Evolutionary conservation across 2,113 vertebrate species (phyloP).

Genomic region (Corythoichthys intestinalis): DNA sequence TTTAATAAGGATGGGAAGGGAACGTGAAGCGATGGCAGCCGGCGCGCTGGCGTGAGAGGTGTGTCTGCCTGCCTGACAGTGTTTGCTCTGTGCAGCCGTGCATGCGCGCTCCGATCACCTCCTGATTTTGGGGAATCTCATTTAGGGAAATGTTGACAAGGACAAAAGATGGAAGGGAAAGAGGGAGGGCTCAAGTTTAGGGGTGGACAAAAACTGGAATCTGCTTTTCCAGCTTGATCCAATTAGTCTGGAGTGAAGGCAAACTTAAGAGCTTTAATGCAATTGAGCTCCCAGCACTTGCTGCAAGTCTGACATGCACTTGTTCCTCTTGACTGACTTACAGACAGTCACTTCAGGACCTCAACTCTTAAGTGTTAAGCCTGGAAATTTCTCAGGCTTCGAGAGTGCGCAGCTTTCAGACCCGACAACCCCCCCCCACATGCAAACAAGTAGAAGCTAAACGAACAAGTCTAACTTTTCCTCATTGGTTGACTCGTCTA

Average conservation of each 20-base stretch:
- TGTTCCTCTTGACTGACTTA: slow-evolving; percentile 72
- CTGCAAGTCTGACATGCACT: slow-evolving; percentile 69
- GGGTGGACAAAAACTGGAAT: slow-evolving; percentile 48
- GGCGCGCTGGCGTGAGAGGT: slow-evolving; percentile 61
- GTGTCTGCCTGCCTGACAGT: slow-evolving; percentile 63
- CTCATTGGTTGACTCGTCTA: slow-evolving; percentile 9
- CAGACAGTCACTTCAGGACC: slow-evolving; percentile 69
- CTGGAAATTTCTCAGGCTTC: slow-evolving; percentile 50
- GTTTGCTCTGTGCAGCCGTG: slow-evolving; percentile 57
- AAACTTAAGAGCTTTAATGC: slow-evolving; percentile 73
- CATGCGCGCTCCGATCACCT: slow-evolving; percentile 55
- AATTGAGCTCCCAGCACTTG: slow-evolving; percentile 69
- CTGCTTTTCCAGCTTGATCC: slow-evolving; percentile 72
- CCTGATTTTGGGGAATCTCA: slow-evolving; percentile 68
- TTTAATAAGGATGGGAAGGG: slow-evolving; percentile 69
- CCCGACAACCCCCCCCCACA: slow-evolving; percentile 10
- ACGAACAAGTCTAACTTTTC: slow-evolving; percentile 27
- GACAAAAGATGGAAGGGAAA: slow-evolving; percentile 58
- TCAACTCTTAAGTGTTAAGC: slow-evolving; percentile 66
- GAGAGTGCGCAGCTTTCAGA: slow-evolving; percentile 16
- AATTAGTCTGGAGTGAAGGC: slow-evolving; percentile 70
- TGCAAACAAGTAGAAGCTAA: slow-evolving; percentile 24
- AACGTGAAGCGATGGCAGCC: slow-evolving; percentile 52
- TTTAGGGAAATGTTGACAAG: slow-evolving; percentile 68
- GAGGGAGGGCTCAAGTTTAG: slow-evolving; percentile 14